Percentiles rank a stretch among this genome's conserved stretches.
Conservation (phyloP, 2,113 vertebrate genomes). For the Beaufortia kweichowensis region DNA sequence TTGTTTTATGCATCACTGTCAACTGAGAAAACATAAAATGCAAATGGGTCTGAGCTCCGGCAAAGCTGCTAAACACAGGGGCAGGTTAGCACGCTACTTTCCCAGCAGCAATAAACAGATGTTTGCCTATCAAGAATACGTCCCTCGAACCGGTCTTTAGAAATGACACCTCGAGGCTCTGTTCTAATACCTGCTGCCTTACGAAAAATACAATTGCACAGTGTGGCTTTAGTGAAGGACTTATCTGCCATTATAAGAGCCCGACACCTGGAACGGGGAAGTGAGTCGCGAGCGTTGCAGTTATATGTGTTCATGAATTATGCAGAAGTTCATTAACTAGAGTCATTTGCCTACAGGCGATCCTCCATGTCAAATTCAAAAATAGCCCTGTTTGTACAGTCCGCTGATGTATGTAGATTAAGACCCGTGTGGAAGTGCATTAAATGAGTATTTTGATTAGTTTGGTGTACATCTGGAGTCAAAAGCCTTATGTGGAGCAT, state of each 20-base stretch:
- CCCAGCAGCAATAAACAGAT: constrained; percentile 5
- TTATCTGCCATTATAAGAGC: constrained; percentile 33
- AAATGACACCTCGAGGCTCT: constrained; percentile 9
- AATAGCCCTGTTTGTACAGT: constrained; percentile 39
- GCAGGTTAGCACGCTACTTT: neutral
- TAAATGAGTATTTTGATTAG: neutral
- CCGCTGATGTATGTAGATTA: constrained; percentile 38
- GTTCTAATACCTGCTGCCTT: neutral
- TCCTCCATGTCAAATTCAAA: constrained; percentile 52
- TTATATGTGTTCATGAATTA: constrained; percentile 67
- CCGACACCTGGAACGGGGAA: constrained; percentile 48
- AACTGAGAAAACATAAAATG: neutral
- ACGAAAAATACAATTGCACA: neutral
- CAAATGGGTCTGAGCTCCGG: neutral
- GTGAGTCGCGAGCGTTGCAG: constrained; percentile 54
- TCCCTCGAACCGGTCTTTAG: neutral
- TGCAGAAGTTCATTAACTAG: constrained; percentile 69
- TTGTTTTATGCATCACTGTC: neutral
- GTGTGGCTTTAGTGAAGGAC: neutral
- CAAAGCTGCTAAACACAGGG: neutral
- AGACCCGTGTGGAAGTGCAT: constrained; percentile 23
- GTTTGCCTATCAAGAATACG: neutral
- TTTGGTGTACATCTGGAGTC: neutral
- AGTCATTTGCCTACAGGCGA: constrained; percentile 64
- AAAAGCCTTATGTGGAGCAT: neutral